Evolutionary conservation across 2,888 invertebrate species (phyloP), one percentile per base, ranked within the genome.

Genomic region (Rhimphoctona megacephalus): DNA sequence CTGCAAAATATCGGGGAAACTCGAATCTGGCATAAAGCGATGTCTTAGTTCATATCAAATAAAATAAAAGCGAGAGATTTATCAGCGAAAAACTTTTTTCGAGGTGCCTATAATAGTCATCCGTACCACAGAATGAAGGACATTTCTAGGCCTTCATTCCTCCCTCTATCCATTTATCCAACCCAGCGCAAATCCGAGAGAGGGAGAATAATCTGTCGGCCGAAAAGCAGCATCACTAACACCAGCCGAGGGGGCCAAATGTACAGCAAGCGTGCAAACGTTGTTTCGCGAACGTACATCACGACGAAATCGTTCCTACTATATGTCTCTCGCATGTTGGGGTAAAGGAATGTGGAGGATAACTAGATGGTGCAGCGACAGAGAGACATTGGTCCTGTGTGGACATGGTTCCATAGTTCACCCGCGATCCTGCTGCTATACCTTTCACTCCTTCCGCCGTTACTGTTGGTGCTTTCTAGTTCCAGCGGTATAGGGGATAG

Each of bases 371-470:
- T 64, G 74, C 74, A 80, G 76, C 72, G 79, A 79, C 74, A 82
- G 84, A 78, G 73, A 81, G 79, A 82, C 81, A 88, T 89, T 73
- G 87, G 86, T 87, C 88, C 82, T 82, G 83, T 61, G 61, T 86
- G 88, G 86, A 90, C 89, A 90, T 87, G 90, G 85, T 82, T 86
- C 83, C 83, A 83, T 88, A 88, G 82, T 82, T 82, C 52, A 33
- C 39, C 64, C 69, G 54, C 46, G 82, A 57, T 57, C 57, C 76
- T 80, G 61, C 70, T 70, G 61, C 69, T 78, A 54, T 25, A 49
- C 81, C 78, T 79, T 85, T 30, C 64, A 69, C 74, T 67, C 72
- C 52, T 82, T 39, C 76, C 74, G 77, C 77, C n/a, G 54, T 14
- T 73, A 52, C 43, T 70, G 22, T 72, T 57, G 54, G 81, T 61